phyloP scores from a whole-genome alignment of 2,888 invertebrate species.

The Allygus modestus region DNA sequence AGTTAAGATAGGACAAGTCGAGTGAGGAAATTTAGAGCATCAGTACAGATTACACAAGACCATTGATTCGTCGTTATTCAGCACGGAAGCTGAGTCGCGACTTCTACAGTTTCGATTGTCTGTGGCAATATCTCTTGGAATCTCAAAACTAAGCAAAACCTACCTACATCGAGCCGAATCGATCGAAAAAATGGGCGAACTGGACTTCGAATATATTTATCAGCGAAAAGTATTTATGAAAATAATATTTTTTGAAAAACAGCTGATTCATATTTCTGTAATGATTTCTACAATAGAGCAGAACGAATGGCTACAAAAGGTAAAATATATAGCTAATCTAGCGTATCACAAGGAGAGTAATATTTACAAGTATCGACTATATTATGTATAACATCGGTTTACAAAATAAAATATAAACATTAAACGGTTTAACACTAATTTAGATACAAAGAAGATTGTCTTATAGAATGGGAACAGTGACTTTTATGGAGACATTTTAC shows the following conservation, averaged over 20 bases:
- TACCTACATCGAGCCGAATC: slow-evolving; percentile 51
- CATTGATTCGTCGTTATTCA: slow-evolving; percentile 16
- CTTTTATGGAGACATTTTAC: background rate
- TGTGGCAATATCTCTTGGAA: slow-evolving; percentile 68
- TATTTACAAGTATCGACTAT: slow-evolving; percentile 44
- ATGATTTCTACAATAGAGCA: slow-evolving; percentile 13
- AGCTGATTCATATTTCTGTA: slow-evolving; percentile 41
- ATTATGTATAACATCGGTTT: slow-evolving; percentile 45
- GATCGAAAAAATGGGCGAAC: background rate
- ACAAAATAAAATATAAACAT: slow-evolving; percentile 44
- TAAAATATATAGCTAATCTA: slow-evolving; percentile 42
- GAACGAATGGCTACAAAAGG: background rate
- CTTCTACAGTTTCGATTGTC: slow-evolving; percentile 69
- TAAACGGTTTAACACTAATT: slow-evolving; percentile 48
- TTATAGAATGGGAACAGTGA: slow-evolving; percentile 48
- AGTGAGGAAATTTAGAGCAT: slow-evolving; percentile 41
- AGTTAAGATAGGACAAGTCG: slow-evolving; percentile 24
- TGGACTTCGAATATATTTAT: background rate
- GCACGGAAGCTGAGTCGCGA: background rate
- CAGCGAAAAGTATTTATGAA: background rate
- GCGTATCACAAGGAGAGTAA: slow-evolving; percentile 53
- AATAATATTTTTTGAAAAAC: background rate
- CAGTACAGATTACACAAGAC: slow-evolving; percentile 50
- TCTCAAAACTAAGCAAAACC: slow-evolving; percentile 1
- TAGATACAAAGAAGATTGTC: slow-evolving; percentile 59